Base-by-base conservation (phyloP, 2,888 invertebrate genomes). In the Rhagonycha fulva region DNA sequence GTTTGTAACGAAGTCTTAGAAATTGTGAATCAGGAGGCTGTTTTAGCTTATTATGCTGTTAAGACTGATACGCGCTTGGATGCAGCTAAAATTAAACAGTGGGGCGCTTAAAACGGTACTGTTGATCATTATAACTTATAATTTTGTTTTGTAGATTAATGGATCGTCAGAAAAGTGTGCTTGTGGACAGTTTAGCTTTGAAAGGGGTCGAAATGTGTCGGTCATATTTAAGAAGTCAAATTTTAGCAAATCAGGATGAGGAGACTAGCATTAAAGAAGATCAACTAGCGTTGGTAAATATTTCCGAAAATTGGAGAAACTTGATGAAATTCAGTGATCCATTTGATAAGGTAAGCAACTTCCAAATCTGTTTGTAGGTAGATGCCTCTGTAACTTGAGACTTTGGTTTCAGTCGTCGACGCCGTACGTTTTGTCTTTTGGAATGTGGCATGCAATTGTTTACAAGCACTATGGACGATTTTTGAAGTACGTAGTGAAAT, bases 31-130 rank as follows among this genome's bases (percentile, higher is more conserved):
- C 92, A 93, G 80, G 93, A 94, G 19, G 92, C 93, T 80, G 87
- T 98, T 78, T 89, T 98, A 28, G 93, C 94, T 0, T 95, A 94
- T 86, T 92, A 94, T 79, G 98, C 98, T 4, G 91, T 95, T 83
- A 98, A 97, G 88, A 92, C 91, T 76, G 97, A 98, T 87, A 91
- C 91, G n/a, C 90, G 96, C 71, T 88, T 91, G 0, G 97, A 98
- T 86, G 95, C 97, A 1, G 89, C 89, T 60, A 96, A 96, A 88
- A 94, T 95, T 78, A 97, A 96, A 89, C 92, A 90, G 94, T 77
- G 23, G 23, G 14, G 0, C 10, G n/a, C 12, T 26, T 0, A 4
- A 67, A 23, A 67, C 28, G 9, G 28, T 4, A 14, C 62, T 2
- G 14, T 62, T 3, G 10, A 0, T 63, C 10, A 9, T 63, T 26